These are phyloP conservation scores for Echeneis naucrates DNA, from an alignment of 2,797 vertebrate genomes.

Conservation along the genomic window DNA sequence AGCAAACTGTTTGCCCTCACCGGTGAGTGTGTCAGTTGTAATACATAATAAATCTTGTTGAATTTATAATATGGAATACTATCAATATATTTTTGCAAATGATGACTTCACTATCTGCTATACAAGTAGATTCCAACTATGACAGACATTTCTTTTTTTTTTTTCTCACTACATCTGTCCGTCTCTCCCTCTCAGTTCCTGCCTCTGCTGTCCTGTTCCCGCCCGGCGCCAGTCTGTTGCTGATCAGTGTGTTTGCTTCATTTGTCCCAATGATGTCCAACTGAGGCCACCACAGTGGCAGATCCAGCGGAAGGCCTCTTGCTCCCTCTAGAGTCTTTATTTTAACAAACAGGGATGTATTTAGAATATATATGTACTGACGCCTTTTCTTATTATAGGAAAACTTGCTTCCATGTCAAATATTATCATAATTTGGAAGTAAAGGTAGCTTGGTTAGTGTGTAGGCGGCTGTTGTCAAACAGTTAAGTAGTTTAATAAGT, in stretches of 20 bases:
- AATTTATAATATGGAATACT: too few relatives aligned
- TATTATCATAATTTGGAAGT: slow-evolving; percentile 3
- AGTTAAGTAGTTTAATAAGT: neutral
- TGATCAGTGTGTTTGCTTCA: slow-evolving; percentile 57
- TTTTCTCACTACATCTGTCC: slow-evolving; percentile 34
- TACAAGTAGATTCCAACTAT: neutral
- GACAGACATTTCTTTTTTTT: neutral
- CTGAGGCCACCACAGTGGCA: slow-evolving; percentile 33
- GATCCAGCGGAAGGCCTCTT: slow-evolving; percentile 15
- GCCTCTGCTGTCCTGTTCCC: slow-evolving; percentile 37
- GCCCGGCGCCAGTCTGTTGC: slow-evolving; percentile 34
- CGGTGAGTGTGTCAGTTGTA: slow-evolving; percentile 60
- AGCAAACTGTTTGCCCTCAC: slow-evolving; percentile 33
- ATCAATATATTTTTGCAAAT: neutral
- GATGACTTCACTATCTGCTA: neutral
- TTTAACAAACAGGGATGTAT: neutral
- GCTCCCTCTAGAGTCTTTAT: slow-evolving; percentile 7
- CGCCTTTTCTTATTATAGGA: neutral
- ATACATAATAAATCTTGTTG: neutral
- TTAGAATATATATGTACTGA: neutral
- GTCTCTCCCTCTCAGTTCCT: slow-evolving; percentile 38
- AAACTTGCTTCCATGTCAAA: neutral
- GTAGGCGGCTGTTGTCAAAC: slow-evolving; percentile 3
- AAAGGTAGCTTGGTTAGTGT: neutral
- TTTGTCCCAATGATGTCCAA: slow-evolving; percentile 44